phyloP scores from a whole-genome alignment of 2,888 invertebrate genomes.

The Eurois occulta region DNA sequence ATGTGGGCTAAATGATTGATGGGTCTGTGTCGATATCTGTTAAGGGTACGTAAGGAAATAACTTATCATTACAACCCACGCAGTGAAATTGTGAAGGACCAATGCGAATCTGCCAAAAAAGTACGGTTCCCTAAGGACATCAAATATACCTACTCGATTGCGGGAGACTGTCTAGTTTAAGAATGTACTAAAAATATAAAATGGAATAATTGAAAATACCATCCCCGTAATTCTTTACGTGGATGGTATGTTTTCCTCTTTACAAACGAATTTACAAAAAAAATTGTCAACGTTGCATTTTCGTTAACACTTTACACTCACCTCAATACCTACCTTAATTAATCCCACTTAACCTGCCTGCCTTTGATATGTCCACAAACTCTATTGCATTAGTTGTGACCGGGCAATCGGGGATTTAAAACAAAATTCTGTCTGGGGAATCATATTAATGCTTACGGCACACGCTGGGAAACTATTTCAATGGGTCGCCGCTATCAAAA shows the following conservation, averaged over 20 bases:
- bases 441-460: background rate
- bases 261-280: background rate
- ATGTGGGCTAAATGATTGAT: constrained; percentile 32
- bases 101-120: background rate
- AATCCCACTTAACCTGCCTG: background rate
- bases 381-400: background rate
- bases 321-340: too few relatives aligned
- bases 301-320: background rate
- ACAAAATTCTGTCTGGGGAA: background rate
- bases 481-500: background rate
- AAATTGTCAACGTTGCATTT: background rate
- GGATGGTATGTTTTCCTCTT: background rate
- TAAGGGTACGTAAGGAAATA: constrained; percentile 13
- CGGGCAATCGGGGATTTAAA: background rate
- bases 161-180: background rate
- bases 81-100: background rate
- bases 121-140: background rate
- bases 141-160: background rate
- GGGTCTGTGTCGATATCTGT: constrained; percentile 18
- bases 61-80: constrained; percentile 7
- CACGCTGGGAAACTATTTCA: background rate
- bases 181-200: background rate
- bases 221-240: background rate
- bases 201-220: background rate
- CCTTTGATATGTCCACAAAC: background rate